phyloP scores from a whole-genome alignment of 92 coral and sea anemone species.

The Scolanthus callimorphus region DNA sequence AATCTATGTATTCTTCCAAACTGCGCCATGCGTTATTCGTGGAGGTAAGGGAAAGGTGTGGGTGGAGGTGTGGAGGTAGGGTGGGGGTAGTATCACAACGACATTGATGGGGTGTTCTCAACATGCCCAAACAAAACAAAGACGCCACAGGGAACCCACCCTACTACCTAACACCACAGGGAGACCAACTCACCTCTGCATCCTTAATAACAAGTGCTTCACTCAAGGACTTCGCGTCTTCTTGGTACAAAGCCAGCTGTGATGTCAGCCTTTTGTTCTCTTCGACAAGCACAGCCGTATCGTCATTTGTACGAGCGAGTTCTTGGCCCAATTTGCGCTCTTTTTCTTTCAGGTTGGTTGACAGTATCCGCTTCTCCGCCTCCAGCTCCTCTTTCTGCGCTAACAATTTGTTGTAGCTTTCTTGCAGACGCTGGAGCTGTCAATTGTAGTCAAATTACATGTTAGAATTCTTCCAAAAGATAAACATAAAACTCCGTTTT shows the following conservation, averaged over 20 bases:
- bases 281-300: slow-evolving; percentile 39
- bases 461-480: too few relatives aligned
- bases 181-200: slow-evolving; percentile 95
- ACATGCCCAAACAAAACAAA: too few relatives aligned
- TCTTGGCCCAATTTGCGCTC: slow-evolving; percentile 61
- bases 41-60: background rate
- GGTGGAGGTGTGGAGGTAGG: too few relatives aligned
- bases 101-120: too few relatives aligned
- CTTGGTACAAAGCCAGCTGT: slow-evolving; percentile 68
- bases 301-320: slow-evolving; percentile 60
- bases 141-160: too few relatives aligned
- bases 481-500: too few relatives aligned
- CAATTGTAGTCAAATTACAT: background rate
- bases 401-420: slow-evolving; percentile 77
- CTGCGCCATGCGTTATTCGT: background rate
- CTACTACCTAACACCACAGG: too few relatives aligned
- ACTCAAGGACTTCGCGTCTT: slow-evolving; percentile 68
- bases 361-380: slow-evolving; percentile 69
- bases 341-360: slow-evolving; percentile 55
- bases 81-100: too few relatives aligned
- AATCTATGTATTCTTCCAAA: too few relatives aligned
- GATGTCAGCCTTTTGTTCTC: slow-evolving; percentile 69
- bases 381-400: slow-evolving; percentile 84
- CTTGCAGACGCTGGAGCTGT: slow-evolving; percentile 88
- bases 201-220: slow-evolving; percentile 92